These are phyloP conservation scores for Epinephelus moara DNA, from an alignment of 2,113 vertebrate species.

Conservation along the genomic window DNA sequence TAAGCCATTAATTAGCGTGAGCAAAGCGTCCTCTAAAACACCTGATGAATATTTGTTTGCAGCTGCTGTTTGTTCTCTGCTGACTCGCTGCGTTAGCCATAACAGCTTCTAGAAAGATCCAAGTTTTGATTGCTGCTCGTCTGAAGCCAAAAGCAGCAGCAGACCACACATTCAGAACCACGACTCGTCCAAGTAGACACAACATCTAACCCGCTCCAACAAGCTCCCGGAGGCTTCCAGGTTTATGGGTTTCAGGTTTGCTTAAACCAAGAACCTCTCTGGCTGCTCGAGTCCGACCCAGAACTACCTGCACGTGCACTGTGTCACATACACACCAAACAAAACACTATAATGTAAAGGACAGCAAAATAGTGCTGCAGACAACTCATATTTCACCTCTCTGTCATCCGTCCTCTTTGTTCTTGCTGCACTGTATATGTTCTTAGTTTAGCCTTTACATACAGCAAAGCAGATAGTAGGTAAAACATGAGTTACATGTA, in stretches of 20 bases:
- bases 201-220: slow-evolving; percentile 8
- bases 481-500: no score
- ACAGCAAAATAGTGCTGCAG: no score
- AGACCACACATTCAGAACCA: slow-evolving; percentile 41
- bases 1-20: no score
- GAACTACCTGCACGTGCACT: not conserved
- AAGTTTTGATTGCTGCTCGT: slow-evolving; percentile 34
- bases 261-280: not conserved
- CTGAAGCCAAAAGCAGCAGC: slow-evolving; percentile 41
- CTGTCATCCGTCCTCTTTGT: not conserved
- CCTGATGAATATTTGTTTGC: not conserved
- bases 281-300: not conserved
- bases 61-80: slow-evolving; percentile 29
- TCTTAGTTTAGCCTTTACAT: not conserved
- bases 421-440: not conserved
- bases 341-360: no score
- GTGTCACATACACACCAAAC: not conserved
- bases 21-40: not conserved
- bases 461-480: not conserved
- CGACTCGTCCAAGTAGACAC: slow-evolving; percentile 28
- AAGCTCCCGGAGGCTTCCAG: slow-evolving; percentile 22
- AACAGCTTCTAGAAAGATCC: slow-evolving; percentile 30
- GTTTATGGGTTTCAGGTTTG: slow-evolving; percentile 41
- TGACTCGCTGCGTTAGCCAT: not conserved
- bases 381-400: no score